Conservation (phyloP, 2,113 vertebrate genomes). For the Prochilodus magdalenae region DNA sequence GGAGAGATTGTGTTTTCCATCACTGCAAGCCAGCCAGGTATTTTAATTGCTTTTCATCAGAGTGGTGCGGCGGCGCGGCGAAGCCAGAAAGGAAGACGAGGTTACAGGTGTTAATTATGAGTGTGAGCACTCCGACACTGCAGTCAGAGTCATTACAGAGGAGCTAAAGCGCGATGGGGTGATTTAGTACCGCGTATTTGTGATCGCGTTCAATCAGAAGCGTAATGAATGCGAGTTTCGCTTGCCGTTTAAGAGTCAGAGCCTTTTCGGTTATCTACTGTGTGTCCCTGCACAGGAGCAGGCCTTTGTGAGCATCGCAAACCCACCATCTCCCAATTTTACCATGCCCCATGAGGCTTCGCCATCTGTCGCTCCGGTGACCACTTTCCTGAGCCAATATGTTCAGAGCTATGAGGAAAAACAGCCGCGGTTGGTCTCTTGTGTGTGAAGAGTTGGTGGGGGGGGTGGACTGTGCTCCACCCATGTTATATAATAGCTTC, state of each 20-base stretch:
- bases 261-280: conserved; percentile 3
- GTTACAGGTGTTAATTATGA: conserved; percentile 22
- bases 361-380: conserved; percentile 79
- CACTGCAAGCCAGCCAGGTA: not conserved
- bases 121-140: not conserved
- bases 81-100: not conserved
- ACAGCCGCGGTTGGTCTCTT: conserved; percentile 34
- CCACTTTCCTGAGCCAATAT: conserved; percentile 72
- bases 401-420: conserved; percentile 77
- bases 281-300: conserved; percentile 36
- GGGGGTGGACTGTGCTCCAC: conserved; percentile 8
- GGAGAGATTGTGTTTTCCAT: not conserved
- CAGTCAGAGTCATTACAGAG: not conserved
- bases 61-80: not conserved
- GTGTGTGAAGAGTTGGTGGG: not conserved
- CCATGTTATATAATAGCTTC: conserved; percentile 31
- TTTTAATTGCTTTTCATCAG: conserved; percentile 17
- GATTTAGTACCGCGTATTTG: not conserved
- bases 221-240: conserved; percentile 3
- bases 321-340: conserved; percentile 70
- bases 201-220: conserved; percentile 13
- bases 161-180: not conserved
- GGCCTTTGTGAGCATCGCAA: conserved; percentile 58
- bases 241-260: not conserved
- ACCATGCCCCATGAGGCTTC: conserved; percentile 78